Percentiles rank a stretch among this genome's conserved stretches.
phyloP scores from a whole-genome alignment of 1,140 invertebrate genomes.

The Venturia canescens region DNA sequence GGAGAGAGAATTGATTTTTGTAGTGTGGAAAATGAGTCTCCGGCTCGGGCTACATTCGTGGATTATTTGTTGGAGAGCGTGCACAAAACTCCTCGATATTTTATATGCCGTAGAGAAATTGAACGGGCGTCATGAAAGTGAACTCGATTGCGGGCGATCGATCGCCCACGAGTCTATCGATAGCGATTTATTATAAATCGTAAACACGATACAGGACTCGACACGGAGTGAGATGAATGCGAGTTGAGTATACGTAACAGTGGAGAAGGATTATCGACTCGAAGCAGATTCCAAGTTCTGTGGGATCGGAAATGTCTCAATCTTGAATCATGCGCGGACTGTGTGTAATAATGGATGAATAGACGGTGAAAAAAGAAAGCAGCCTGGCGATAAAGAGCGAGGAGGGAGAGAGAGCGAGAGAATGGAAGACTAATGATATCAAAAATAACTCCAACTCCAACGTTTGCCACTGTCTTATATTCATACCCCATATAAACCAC shows the following conservation, averaged over 20 bases:
- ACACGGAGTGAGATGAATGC: conserved; percentile 16
- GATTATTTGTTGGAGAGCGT: no score
- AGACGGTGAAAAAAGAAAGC: background rate
- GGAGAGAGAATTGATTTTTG: no score
- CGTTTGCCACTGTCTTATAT: conserved; percentile 34
- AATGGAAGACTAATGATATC: conserved; percentile 45
- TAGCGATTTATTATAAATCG: conserved; percentile 42
- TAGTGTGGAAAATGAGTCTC: no score
- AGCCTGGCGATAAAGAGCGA: no score
- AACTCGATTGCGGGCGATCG: conserved; percentile 13
- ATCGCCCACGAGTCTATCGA: conserved; percentile 28
- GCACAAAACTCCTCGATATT: background rate
- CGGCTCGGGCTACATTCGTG: no score
- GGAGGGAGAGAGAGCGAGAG: conserved; percentile 3
- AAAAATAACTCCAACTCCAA: conserved; percentile 41
- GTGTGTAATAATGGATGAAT: conserved; percentile 37
- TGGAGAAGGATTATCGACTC: background rate
- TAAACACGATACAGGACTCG: conserved; percentile 38
- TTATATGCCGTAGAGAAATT: background rate
- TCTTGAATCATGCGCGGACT: conserved; percentile 38
- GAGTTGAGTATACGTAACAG: background rate
- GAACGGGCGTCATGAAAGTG: no score
- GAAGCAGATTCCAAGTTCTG: background rate
- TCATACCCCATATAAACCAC: background rate
- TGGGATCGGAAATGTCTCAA: conserved; percentile 39